A percentile compares a stretch with the other conserved stretches of the same genome.
phyloP scores from a whole-genome alignment of 2,888 invertebrate genomes.

The Taenaris catops region DNA sequence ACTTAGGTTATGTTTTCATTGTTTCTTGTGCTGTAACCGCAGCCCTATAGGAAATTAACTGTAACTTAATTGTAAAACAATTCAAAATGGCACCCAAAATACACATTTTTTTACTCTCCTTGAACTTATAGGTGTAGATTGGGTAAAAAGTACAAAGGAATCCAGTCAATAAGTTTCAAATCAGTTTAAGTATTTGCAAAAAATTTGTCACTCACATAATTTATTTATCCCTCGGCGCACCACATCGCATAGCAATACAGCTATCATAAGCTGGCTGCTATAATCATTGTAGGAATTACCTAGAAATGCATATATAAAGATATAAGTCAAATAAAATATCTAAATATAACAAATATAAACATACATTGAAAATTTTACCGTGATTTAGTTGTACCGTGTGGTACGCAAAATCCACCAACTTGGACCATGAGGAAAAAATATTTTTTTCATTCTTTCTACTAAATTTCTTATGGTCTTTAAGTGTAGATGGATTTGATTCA shows the following conservation, averaged over 20 bases:
- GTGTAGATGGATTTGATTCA: background rate
- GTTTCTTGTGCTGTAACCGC: too few relatives aligned
- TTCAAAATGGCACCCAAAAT: too few relatives aligned
- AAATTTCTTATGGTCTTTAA: constrained; percentile 20
- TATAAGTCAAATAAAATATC: background rate
- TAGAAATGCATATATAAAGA: constrained; percentile 27
- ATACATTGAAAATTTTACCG: constrained; percentile 33
- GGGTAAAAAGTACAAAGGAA: too few relatives aligned
- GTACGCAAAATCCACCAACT: constrained; percentile 60
- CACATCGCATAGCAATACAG: constrained; percentile 61
- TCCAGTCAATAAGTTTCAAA: background rate
- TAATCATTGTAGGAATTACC: constrained; percentile 67
- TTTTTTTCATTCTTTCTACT: constrained; percentile 20
- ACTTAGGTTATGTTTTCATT: too few relatives aligned
- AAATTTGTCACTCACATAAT: constrained; percentile 52
- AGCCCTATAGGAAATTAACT: too few relatives aligned
- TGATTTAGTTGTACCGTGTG: constrained; percentile 55
- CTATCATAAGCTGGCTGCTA: constrained; percentile 60
- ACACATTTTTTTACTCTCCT: too few relatives aligned
- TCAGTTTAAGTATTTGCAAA: background rate
- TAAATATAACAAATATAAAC: background rate
- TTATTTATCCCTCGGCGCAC: constrained; percentile 51
- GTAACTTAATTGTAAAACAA: too few relatives aligned
- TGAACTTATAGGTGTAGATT: too few relatives aligned
- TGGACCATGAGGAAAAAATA: constrained; percentile 41